Conservation (phyloP, 2,113 vertebrate species). For the Psittacus erithacus region DNA sequence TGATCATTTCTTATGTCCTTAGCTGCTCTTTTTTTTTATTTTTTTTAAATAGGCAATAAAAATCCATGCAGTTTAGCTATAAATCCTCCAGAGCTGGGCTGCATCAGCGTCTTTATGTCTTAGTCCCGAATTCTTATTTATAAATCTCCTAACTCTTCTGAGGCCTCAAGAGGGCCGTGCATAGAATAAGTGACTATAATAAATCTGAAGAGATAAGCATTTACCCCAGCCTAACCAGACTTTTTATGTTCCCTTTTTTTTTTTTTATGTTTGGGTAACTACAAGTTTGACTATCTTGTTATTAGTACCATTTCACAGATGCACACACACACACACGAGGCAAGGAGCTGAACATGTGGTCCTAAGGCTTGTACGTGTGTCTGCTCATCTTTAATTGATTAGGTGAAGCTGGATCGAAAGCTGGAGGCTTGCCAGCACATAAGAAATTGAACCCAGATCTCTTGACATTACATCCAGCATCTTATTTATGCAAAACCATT, state of each 20-base stretch:
- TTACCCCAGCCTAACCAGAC: background rate
- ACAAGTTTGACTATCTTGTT: background rate
- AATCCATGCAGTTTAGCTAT: background rate
- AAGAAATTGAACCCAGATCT: background rate
- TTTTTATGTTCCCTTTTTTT: background rate
- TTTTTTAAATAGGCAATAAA: background rate
- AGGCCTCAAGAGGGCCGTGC: background rate
- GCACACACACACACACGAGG: background rate
- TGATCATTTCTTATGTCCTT: background rate
- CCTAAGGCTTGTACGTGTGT: accelerated
- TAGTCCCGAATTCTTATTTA: background rate
- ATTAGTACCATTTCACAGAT: background rate
- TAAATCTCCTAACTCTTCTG: background rate
- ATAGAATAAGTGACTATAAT: background rate
- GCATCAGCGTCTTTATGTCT: background rate
- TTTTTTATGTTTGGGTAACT: background rate
- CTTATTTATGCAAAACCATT: background rate
- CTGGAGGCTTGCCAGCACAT: background rate
- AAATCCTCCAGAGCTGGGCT: background rate
- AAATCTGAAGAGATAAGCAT: background rate
- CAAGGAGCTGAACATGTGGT: background rate
- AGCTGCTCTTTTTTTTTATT: background rate
- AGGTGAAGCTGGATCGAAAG: background rate
- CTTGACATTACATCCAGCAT: background rate
- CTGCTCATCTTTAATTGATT: background rate